phyloP scores from a whole-genome alignment of 2,888 invertebrate species.

The Hipparchia sbordonii region DNA sequence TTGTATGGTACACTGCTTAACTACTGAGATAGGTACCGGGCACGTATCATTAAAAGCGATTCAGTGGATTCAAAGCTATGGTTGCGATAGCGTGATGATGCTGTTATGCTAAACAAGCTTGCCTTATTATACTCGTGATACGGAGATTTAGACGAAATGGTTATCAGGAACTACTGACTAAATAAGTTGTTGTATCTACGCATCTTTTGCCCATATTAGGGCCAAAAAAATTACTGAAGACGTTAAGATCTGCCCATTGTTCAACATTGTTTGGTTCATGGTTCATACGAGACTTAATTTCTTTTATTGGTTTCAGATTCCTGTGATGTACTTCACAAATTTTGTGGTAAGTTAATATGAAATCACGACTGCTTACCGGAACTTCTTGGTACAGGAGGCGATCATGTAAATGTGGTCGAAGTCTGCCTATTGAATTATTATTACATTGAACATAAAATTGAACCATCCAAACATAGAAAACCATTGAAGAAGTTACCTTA shows the following conservation, averaged over 20 bases:
- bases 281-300: background rate
- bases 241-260: background rate
- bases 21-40: no score
- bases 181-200: background rate
- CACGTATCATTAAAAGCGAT: background rate
- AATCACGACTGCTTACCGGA: background rate
- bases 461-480: no score
- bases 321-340: constrained; percentile 25
- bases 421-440: no score
- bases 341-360: constrained; percentile 28
- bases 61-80: constrained; percentile 1
- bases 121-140: background rate
- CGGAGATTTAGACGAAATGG: background rate
- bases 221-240: no score
- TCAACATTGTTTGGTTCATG: background rate
- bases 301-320: constrained; percentile 33
- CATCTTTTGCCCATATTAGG: no score
- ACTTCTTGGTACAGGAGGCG: no score
- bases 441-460: no score
- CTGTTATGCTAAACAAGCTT: constrained; percentile 3
- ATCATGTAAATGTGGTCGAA: no score
- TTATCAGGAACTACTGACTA: constrained; percentile 3
- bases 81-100: constrained; percentile 3
- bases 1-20: background rate
- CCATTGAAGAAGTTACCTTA: no score